Conservation (phyloP, 2,888 invertebrate genomes). For the Meandrusa payeni region DNA sequence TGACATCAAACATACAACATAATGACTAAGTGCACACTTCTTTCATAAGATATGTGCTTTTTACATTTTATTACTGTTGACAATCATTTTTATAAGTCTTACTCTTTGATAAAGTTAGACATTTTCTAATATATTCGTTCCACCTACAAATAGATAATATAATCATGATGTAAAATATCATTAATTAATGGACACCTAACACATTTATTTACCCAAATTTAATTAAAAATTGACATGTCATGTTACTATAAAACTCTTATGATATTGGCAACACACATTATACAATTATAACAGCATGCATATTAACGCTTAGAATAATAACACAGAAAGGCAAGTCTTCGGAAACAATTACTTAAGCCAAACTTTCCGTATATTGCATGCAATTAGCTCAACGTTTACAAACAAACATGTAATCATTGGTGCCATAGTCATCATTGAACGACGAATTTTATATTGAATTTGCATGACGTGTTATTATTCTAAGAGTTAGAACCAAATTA, state of each 20-base stretch:
- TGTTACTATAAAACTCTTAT: conserved; percentile 44
- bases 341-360: no score
- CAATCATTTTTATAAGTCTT: conserved; percentile 18
- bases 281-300: conserved; percentile 15
- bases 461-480: conserved; percentile 7
- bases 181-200: conserved; percentile 21
- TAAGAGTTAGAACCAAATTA: conserved; percentile 59
- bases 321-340: no score
- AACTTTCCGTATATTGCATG: no score
- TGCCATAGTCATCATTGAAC: no score
- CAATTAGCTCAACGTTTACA: no score
- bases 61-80: conserved; percentile 18
- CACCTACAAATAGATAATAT: conserved; percentile 23
- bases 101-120: conserved; percentile 17
- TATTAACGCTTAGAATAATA: conserved; percentile 15
- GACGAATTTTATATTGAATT: no score
- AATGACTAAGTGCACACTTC: conserved; percentile 37
- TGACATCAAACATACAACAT: conserved; percentile 17
- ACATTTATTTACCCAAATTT: conserved; percentile 32
- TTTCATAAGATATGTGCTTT: conserved; percentile 27
- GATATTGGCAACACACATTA: conserved; percentile 49
- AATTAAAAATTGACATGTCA: conserved; percentile 43
- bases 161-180: conserved; percentile 21
- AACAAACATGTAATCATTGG: no score
- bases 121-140: conserved; percentile 4